Percentiles rank a stretch among this genome's conserved stretches.
Conservation (phyloP, 2,888 invertebrate genomes). For the Adela reaumurella region DNA sequence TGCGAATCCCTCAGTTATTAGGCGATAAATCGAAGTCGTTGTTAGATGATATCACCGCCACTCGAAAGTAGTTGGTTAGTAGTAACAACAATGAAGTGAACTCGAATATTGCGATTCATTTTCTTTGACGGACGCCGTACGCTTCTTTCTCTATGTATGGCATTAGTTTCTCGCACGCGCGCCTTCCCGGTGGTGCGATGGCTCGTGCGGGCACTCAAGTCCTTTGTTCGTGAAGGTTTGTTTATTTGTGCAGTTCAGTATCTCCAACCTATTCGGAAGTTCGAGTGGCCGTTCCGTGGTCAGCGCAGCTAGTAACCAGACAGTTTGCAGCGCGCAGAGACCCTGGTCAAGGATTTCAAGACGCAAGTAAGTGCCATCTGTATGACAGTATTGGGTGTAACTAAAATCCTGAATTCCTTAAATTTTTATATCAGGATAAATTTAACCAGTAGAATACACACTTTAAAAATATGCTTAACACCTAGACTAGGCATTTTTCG, state of each 20-base stretch:
- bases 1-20: too few species aligned
- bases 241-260: constrained; percentile 49
- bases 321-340: constrained; percentile 58
- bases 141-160: too few species aligned
- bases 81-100: neutral
- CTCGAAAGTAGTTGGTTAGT: neutral
- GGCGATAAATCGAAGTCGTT: too few species aligned
- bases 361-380: constrained; percentile 60
- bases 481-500: too few species aligned
- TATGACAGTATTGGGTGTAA: too few species aligned
- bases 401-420: too few species aligned
- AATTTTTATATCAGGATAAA: too few species aligned
- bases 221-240: constrained; percentile 1
- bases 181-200: neutral
- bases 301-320: constrained; percentile 58
- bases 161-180: too few species aligned
- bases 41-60: neutral
- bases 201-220: neutral
- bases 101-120: neutral
- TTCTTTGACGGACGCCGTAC: neutral
- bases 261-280: constrained; percentile 57
- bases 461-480: too few species aligned
- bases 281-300: constrained; percentile 59
- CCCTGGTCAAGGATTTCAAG: constrained; percentile 66
- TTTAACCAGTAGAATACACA: too few species aligned